These are phyloP conservation scores for Xestia c-nigrum DNA, from an alignment of 2,888 invertebrate species.

Conservation along the genomic window DNA sequence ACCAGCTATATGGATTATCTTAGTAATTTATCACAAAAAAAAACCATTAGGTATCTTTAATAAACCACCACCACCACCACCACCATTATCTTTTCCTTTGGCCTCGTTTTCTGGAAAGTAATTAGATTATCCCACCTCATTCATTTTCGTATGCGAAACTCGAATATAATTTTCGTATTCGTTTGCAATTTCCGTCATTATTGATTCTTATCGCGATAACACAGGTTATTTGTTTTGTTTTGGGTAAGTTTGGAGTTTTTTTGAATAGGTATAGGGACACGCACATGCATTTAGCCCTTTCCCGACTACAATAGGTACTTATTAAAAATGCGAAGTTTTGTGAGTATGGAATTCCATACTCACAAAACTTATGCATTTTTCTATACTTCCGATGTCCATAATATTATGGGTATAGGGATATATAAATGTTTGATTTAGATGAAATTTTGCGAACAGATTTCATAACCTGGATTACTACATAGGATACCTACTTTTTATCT, in stretches of 20 bases:
- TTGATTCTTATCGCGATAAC: neutral
- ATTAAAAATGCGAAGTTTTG: too few relatives aligned
- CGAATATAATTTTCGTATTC: slow-evolving; percentile 4
- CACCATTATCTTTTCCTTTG: too few relatives aligned
- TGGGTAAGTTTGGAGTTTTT: neutral
- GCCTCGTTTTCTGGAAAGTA: neutral
- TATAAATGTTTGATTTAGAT: too few relatives aligned
- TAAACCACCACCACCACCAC: too few relatives aligned
- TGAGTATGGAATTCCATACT: too few relatives aligned
- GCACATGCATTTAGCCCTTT: neutral
- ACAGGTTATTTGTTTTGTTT: slow-evolving; percentile 14
- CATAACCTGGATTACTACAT: too few relatives aligned
- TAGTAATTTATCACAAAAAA: neutral
- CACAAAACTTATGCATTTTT: too few relatives aligned
- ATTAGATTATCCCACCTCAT: neutral
- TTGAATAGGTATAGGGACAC: neutral
- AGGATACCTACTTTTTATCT: too few relatives aligned
- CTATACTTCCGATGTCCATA: too few relatives aligned
- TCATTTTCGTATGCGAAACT: neutral
- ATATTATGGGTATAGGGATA: too few relatives aligned
- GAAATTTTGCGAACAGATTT: too few relatives aligned
- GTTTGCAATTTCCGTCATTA: slow-evolving; percentile 9
- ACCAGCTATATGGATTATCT: neutral
- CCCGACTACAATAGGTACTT: too few relatives aligned
- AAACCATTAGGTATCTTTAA: neutral